Conservation (phyloP, 1,140 invertebrate species). For the Potamilus streckersoni region DNA sequence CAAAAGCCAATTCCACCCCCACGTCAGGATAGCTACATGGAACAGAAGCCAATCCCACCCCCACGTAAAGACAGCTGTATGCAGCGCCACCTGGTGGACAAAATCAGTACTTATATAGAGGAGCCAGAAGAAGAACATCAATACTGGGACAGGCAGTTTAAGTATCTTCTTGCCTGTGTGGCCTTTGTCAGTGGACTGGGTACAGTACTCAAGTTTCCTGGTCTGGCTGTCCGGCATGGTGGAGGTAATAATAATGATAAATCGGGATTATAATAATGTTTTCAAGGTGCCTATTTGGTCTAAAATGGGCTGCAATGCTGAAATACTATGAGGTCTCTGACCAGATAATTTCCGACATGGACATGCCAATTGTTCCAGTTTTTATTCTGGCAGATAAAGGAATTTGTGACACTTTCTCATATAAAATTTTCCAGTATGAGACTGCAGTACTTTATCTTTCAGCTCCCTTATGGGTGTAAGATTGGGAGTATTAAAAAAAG, state of each 20-base stretch:
- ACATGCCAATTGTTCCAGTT: not conserved
- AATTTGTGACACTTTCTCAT: not conserved
- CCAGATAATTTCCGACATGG: not conserved
- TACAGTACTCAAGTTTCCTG: conserved; percentile 14
- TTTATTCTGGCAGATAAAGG: not conserved
- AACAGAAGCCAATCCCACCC: conserved; percentile 11
- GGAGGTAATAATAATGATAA: conserved; percentile 12
- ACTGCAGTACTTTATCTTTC: too few relatives aligned
- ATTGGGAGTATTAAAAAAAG: too few relatives aligned
- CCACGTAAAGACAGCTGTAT: conserved; percentile 11
- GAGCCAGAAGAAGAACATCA: conserved; percentile 14
- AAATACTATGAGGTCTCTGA: not conserved
- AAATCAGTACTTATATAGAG: not conserved
- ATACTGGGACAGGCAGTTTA: conserved; percentile 15
- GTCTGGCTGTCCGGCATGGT: conserved; percentile 14
- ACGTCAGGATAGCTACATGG: conserved; percentile 6
- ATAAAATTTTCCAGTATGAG: not conserved
- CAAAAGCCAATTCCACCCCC: conserved; percentile 13
- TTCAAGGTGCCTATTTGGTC: not conserved
- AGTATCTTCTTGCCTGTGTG: conserved; percentile 27
- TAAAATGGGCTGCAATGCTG: not conserved
- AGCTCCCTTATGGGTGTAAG: too few relatives aligned
- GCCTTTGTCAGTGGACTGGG: conserved; percentile 29
- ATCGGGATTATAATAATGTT: not conserved
- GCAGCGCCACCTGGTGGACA: conserved; percentile 19